Conservation (phyloP, 92 coral and sea anemone species). For the Siderastrea siderea region DNA sequence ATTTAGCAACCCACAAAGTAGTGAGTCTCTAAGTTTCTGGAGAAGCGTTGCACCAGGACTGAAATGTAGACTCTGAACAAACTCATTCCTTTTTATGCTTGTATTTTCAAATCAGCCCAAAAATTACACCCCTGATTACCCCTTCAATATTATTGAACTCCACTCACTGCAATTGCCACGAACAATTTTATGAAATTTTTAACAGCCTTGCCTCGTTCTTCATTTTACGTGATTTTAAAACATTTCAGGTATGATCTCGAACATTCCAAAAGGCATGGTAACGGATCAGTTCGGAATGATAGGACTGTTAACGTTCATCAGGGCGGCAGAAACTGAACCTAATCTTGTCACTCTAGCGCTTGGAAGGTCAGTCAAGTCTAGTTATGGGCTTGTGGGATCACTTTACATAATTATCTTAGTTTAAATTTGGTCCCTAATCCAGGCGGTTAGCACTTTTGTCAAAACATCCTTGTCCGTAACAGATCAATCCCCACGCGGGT, state of each 20-base stretch:
- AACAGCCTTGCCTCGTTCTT: not conserved
- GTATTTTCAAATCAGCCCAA: not conserved
- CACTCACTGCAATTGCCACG: not conserved
- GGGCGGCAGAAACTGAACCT: conserved; percentile 99
- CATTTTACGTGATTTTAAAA: not conserved
- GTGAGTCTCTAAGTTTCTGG: too few relatives aligned
- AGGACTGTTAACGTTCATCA: conserved; percentile 95
- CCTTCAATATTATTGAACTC: not conserved
- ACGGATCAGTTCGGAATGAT: conserved; percentile 99
- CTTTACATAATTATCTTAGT: too few relatives aligned
- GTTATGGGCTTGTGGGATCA: not conserved
- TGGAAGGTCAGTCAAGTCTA: conserved; percentile 77
- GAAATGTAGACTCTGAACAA: not conserved
- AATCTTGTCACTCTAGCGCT: conserved; percentile 95
- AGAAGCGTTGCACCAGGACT: too few relatives aligned
- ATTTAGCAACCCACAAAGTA: not conserved
- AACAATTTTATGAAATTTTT: not conserved
- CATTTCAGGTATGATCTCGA: conserved; percentile 89
- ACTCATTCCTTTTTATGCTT: not conserved
- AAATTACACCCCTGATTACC: too few relatives aligned
- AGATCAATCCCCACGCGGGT: too few relatives aligned
- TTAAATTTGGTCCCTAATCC: too few relatives aligned
- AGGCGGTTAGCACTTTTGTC: too few relatives aligned
- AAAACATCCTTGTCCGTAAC: too few relatives aligned
- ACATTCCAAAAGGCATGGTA: conserved; percentile 99